Evolutionary conservation across 1,140 invertebrate species (phyloP).

Genomic region (Rhynchophorus ferrugineus): DNA sequence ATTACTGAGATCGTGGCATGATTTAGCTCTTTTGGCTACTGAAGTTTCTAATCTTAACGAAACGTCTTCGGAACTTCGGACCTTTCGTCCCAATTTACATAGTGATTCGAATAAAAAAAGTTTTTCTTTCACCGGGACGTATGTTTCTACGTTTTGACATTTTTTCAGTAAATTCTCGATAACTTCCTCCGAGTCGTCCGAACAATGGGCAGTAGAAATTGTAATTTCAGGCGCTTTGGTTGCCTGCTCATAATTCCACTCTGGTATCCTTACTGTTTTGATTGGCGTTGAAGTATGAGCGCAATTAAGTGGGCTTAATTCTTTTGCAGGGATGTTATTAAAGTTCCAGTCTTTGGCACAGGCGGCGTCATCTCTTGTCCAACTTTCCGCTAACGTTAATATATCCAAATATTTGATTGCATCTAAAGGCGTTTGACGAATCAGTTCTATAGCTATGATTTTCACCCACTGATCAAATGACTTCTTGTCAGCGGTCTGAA

Average conservation of each 20-base stretch:
- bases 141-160: conserved; percentile 52
- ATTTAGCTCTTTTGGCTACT: conserved; percentile 47
- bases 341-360: conserved; percentile 30
- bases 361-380: conserved; percentile 20
- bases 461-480: conserved; percentile 56
- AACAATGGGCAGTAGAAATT: not conserved
- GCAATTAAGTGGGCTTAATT: not conserved
- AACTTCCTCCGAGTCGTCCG: conserved; percentile 36
- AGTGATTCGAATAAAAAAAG: conserved; percentile 52
- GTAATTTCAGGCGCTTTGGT: too few relatives aligned
- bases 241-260: not conserved
- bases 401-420: conserved; percentile 47
- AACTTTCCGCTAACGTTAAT: conserved; percentile 38
- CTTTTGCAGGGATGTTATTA: conserved; percentile 11
- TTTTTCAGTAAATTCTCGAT: conserved; percentile 47
- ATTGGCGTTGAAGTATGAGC: not conserved
- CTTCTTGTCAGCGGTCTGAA: conserved; percentile 49
- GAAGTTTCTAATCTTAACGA: conserved; percentile 39
- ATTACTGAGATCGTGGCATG: conserved; percentile 50
- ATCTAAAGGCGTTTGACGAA: conserved; percentile 56
- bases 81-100: conserved; percentile 45
- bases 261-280: not conserved
- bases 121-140: conserved; percentile 55
- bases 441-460: conserved; percentile 53
- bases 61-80: conserved; percentile 46